Base-by-base conservation (phyloP, 2,888 invertebrate genomes). In the Pycnomerus fuliginosus region DNA sequence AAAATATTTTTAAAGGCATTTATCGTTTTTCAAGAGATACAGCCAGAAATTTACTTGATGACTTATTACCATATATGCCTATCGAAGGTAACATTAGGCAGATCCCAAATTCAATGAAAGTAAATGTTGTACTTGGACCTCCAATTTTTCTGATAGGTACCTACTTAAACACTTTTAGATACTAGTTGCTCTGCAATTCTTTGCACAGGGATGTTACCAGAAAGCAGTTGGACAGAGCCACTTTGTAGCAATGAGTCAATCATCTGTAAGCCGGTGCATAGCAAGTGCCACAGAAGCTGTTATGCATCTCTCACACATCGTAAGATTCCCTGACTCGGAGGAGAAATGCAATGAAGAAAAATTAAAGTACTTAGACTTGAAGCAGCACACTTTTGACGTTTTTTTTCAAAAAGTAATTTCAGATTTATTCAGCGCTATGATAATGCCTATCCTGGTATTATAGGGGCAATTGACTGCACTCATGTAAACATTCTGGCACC, bases 381-480 rank as follows among this genome's bases (percentile, higher is more conserved):
- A 20, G 5, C 20, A 20, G 5, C 8, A 5, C 20, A 5, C 20
- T 5, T 4, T 8, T 8, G 4, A 20, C 8, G 4, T 8, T 20
- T 5, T 4, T 8, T 20, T 20, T 5, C 8, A 5, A 20, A 25
- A 8, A 3, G 11, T n/a, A n/a, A n/a, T 25, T 25, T 25, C 4
- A 25, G 25, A 10, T 25, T 25, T 10, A 25, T 25, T 8, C n/a
- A n/a, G n/a, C n/a, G n/a, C n/a, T n/a, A n/a, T n/a, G n/a, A n/a
- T n/a, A n/a, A n/a, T n/a, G n/a, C n/a, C n/a, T n/a, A n/a, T 10
- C 25, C 25, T 4, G 10, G 25, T 10, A 25, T 25, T 12, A 25
- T 25, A 4, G 25, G 25, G 11, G 25, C 25, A 8, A 25, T 25
- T 12, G 25, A 25, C 25, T 25, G 25, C 25, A 8, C 25, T 25